Percentiles rank a stretch among this genome's conserved stretches.
Evolutionary conservation across 1,140 invertebrate species (phyloP).

Genomic region (Drosophila simulans): DNA sequence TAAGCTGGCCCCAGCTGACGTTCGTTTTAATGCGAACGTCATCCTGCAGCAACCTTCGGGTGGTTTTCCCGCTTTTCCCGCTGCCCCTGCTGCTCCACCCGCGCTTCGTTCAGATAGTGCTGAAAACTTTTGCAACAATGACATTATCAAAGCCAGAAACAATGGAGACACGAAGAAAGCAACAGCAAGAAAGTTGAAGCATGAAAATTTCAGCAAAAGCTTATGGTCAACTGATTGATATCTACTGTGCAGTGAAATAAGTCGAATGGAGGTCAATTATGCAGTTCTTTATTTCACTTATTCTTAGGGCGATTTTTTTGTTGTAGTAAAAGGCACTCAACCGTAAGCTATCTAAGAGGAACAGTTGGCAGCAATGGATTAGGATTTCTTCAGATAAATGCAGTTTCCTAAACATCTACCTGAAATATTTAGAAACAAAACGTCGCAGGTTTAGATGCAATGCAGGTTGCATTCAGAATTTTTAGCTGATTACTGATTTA

Average conservation of each 20-base stretch:
- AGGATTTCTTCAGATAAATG: too few species aligned
- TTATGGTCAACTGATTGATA: constrained; percentile 41
- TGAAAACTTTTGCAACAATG: constrained; percentile 68
- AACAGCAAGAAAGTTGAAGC: constrained; percentile 37
- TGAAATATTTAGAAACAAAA: too few species aligned
- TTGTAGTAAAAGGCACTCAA: neutral
- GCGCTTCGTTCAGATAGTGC: constrained; percentile 2
- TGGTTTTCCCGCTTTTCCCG: neutral
- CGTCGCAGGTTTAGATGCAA: too few species aligned
- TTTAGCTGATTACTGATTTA: too few species aligned
- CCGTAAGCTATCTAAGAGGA: neutral
- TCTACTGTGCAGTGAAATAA: constrained; percentile 13
- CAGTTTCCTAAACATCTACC: too few species aligned
- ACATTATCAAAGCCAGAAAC: constrained; percentile 69
- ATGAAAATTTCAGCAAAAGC: constrained; percentile 42
- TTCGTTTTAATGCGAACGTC: constrained; percentile 79
- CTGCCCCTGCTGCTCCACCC: neutral
- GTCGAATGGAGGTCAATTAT: constrained; percentile 6
- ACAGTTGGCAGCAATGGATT: too few species aligned
- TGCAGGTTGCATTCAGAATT: too few species aligned
- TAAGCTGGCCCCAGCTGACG: constrained; percentile 70
- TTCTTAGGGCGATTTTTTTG: neutral
- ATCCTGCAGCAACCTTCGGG: constrained; percentile 35
- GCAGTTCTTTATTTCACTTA: constrained; percentile 12
- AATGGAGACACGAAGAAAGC: constrained; percentile 27